Evolutionary conservation across 2,888 invertebrate genomes (phyloP), one percentile per base, ranked within the genome.

Genomic region (Hedychridium roseum): DNA sequence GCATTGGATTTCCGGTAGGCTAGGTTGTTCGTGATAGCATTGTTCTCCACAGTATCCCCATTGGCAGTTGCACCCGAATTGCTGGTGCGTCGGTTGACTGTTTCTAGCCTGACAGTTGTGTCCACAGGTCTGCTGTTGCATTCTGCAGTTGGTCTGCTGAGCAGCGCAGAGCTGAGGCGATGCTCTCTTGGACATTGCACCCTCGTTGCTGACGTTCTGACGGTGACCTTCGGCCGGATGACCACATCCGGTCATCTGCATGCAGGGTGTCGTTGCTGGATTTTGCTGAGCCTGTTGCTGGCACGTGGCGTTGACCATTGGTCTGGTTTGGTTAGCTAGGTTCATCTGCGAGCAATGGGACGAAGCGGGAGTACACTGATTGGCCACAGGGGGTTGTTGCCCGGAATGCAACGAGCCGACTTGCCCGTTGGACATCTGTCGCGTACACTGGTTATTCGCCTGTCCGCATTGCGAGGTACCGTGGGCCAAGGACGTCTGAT

Each of bases 1-100:
- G 45, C 88, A 88, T 71, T 88, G 88, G 0, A 88, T 86, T 45
- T 88, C 88, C 16, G 82, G 82, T 1, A 81, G 70, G 3, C 64
- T 52, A 34, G 80, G 80, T 54, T 82, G 83, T 9, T 61, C 66
- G 27, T 74, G 73, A 48, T 72, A 78, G 59, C 84, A 82, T 35
- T 83, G 80, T 45, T 83, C 80, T 47, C 81, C 81, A 41, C 81
- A 81, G 37, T 82, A 83, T 40, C 82, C 83, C 49, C 85, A 84
- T 46, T 83, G 83, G 14, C 78, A 78, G 26, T 64, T 66, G 40
- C 78, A 77, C 1, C 43, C 60, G 20, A 68, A 69, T 14, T 58
- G 67, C 12, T 64, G 62, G 9, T 53, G 61, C 14, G 43, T 60
- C 1, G 62, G 52, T 3, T 50, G 58, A 44, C 64, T 58, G 12